Evolutionary conservation across 2,797 vertebrate genomes (phyloP).

Genomic region (Rousettus madagascariensis): DNA sequence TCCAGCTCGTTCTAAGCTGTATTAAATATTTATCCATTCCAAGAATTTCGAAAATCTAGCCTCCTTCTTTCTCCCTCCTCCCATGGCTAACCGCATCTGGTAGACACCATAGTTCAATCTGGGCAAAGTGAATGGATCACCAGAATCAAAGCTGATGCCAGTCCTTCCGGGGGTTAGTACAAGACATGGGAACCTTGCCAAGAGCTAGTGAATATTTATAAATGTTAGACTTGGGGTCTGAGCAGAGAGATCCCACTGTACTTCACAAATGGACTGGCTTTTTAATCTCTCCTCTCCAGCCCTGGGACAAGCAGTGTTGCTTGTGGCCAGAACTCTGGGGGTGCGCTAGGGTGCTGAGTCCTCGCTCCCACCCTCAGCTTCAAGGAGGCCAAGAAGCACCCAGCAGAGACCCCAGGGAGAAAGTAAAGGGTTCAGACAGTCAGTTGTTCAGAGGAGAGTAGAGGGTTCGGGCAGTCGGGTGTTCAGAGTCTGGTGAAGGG

Average conservation of each 20-base stretch:
- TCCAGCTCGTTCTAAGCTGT: neutral
- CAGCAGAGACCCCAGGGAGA: neutral
- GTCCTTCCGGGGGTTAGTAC: neutral
- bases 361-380: neutral
- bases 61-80: neutral
- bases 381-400: neutral
- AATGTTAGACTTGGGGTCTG: neutral
- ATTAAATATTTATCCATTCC: neutral
- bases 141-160: neutral
- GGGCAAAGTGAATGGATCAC: neutral
- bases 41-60: neutral
- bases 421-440: neutral
- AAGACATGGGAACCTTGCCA: neutral
- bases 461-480: neutral
- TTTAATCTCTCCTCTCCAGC: neutral
- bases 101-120: neutral
- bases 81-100: neutral
- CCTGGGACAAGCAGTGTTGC: neutral
- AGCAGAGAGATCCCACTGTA: neutral
- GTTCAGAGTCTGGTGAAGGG: neutral
- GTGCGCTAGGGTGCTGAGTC: neutral
- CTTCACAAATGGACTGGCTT: neutral
- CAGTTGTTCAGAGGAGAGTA: neutral
- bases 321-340: neutral
- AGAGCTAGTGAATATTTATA: neutral